A percentile compares a stretch with the other conserved stretches of the same genome.
Evolutionary conservation across 1,140 invertebrate species (phyloP).

Genomic region (Drosophila erecta): DNA sequence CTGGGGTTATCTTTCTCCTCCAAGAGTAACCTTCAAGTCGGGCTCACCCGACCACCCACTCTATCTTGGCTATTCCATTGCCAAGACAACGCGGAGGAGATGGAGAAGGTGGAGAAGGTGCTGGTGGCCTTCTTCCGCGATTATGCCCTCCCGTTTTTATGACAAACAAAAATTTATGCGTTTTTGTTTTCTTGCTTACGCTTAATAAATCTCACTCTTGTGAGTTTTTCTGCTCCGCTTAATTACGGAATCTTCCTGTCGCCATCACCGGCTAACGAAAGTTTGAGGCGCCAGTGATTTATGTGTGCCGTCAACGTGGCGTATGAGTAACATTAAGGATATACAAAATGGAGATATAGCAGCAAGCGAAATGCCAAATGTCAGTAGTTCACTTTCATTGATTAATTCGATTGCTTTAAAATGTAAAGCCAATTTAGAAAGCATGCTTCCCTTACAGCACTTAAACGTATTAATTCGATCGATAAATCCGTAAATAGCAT

Average conservation of each 20-base stretch:
- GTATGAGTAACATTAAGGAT: conserved; percentile 47
- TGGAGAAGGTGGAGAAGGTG: no score
- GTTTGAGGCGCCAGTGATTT: conserved; percentile 46
- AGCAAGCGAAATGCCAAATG: conserved; percentile 3
- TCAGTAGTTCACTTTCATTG: conserved; percentile 23
- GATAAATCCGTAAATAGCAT: conserved; percentile 76
- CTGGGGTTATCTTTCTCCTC: conserved; percentile 19
- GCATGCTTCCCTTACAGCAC: conserved; percentile 9
- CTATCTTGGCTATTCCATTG: conserved; percentile 44
- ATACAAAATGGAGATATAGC: not conserved
- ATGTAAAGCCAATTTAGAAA: conserved; percentile 30
- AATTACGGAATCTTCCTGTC: conserved; percentile 38
- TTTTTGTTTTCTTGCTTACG: conserved; percentile 42
- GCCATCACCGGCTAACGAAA: conserved; percentile 16
- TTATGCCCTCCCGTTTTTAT: conserved; percentile 30
- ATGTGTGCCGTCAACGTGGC: conserved; percentile 25
- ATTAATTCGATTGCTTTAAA: conserved; percentile 46
- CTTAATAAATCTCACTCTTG: conserved; percentile 64
- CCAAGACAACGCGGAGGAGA: conserved; percentile 27
- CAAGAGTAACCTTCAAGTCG: conserved; percentile 42
- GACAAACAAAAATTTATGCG: conserved; percentile 63
- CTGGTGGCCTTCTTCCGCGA: not conserved
- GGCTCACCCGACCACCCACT: conserved; percentile 6
- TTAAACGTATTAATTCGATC: conserved; percentile 56
- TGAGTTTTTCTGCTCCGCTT: conserved; percentile 31